These are phyloP conservation scores for Phycodurus eques DNA, from an alignment of 2,113 vertebrate species.

Conservation along the genomic window DNA sequence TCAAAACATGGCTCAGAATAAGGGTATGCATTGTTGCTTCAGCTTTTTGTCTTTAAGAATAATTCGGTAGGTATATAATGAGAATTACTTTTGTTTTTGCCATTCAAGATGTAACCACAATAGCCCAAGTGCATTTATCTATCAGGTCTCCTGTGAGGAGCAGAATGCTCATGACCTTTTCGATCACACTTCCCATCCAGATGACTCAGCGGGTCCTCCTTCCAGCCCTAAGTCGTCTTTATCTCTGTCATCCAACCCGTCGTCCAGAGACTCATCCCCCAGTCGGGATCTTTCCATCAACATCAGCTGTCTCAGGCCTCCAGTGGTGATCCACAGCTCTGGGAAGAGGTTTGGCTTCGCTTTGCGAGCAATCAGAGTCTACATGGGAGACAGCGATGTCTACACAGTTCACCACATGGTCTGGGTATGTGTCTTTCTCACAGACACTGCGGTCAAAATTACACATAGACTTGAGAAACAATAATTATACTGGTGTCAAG, in stretches of 20 bases:
- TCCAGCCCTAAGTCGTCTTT: constrained; percentile 87
- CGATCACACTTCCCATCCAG: constrained; percentile 55
- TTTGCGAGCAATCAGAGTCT: constrained; percentile 89
- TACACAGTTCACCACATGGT: constrained; percentile 94
- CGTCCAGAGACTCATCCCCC: constrained; percentile 91
- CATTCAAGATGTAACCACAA: background rate
- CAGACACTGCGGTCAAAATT: background rate
- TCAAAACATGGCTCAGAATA: too few species aligned
- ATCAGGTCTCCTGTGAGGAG: background rate
- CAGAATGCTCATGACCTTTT: constrained; percentile 1
- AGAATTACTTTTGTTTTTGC: background rate
- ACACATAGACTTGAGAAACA: background rate
- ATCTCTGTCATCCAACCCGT: constrained; percentile 90
- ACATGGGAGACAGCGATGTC: constrained; percentile 91
- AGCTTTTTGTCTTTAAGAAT: too few species aligned
- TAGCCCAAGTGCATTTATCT: background rate
- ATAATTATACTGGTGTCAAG: background rate
- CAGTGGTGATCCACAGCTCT: constrained; percentile 90
- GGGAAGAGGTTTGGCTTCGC: constrained; percentile 93
- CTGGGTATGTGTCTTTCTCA: constrained; percentile 79
- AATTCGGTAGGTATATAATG: background rate
- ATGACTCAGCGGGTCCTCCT: constrained; percentile 77
- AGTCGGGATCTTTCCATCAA: constrained; percentile 82
- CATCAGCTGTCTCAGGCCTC: constrained; percentile 81
- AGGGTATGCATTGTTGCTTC: too few species aligned